A percentile compares a stretch with the other conserved stretches of the same genome.
Evolutionary conservation across 2,888 invertebrate genomes (phyloP).

Genomic region (Nomada ferruginata): DNA sequence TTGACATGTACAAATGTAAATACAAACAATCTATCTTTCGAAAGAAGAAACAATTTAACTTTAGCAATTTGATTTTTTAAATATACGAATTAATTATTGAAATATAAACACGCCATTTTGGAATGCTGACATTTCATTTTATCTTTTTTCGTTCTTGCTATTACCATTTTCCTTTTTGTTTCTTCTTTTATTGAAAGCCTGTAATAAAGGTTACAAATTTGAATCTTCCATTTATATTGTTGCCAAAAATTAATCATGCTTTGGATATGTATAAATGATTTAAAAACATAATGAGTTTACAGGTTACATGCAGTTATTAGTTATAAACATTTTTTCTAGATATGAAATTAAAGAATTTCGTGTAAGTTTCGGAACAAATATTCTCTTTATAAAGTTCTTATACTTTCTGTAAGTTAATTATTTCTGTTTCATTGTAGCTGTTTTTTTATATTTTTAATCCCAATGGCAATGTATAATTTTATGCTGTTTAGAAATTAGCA

Average conservation of each 20-base stretch:
- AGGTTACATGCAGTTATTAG: constrained; percentile 4
- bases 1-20: background rate
- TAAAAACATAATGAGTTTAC: background rate
- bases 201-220: background rate
- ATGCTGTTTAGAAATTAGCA: constrained; percentile 64
- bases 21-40: background rate
- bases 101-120: constrained; percentile 35
- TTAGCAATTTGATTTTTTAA: background rate
- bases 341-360: background rate
- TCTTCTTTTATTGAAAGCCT: background rate
- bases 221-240: background rate
- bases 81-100: constrained; percentile 6
- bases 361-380: background rate
- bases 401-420: background rate
- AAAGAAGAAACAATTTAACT: background rate
- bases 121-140: constrained; percentile 17
- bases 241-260: background rate
- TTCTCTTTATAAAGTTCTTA: background rate
- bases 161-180: too few species aligned
- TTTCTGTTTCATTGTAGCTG: background rate
- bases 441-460: background rate
- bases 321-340: background rate
- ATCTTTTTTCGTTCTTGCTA: background rate
- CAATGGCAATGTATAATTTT: background rate
- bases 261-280: background rate